A percentile compares a stretch with the other conserved stretches of the same genome.
phyloP scores from a whole-genome alignment of 2,113 vertebrate species.

The Mesocricetus auratus region DNA sequence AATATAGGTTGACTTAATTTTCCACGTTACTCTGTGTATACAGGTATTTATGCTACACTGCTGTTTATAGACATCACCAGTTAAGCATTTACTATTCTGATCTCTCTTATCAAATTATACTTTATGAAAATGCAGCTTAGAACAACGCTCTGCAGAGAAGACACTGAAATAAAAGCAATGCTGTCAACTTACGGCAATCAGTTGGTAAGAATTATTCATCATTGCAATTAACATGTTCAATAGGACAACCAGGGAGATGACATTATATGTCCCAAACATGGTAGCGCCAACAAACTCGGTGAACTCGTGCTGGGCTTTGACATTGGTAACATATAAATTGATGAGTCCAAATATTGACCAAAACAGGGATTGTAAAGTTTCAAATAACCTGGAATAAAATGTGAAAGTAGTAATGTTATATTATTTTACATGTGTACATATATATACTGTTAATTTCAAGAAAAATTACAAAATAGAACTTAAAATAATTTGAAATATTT shows the following conservation, averaged over 20 bases:
- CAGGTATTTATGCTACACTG: neutral
- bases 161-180: neutral
- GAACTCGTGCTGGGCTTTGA: constrained; percentile 93
- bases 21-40: neutral
- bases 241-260: constrained; percentile 98
- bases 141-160: neutral
- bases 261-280: constrained; percentile 98
- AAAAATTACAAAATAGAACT: constrained; percentile 6
- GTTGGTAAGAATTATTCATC: constrained; percentile 99
- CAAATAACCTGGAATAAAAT: constrained; percentile 92
- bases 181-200: constrained; percentile 95
- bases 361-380: constrained; percentile 97
- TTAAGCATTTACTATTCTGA: neutral
- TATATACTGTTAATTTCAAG: neutral
- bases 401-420: neutral
- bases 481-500: neutral
- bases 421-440: neutral
- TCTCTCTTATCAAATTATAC: neutral
- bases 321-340: constrained; percentile 96
- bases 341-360: constrained; percentile 99
- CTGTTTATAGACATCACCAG: neutral
- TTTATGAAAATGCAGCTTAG: neutral
- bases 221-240: constrained; percentile 99
- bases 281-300: constrained; percentile 98
- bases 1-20: neutral